Evolutionary conservation across 2,113 vertebrate species (phyloP), one percentile per base, ranked within the genome.

Genomic region (Galemys pyrenaicus): DNA sequence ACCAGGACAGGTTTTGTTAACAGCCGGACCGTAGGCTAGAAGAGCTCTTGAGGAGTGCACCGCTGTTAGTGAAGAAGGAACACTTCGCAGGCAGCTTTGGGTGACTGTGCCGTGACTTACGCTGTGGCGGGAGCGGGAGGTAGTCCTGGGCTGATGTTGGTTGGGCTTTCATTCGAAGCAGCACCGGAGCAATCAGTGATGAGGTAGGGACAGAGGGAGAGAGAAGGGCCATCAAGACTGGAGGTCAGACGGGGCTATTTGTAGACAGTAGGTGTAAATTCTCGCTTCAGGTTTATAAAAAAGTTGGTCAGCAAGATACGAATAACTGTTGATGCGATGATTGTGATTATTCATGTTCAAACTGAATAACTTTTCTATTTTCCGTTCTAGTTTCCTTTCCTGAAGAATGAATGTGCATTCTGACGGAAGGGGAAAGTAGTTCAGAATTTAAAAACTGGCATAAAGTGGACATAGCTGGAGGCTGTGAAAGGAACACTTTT

Each of bases 201-300:
- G 39, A 39, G 37, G n/a, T 91, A 60, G 79, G 92, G 28, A 58
- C 17, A 26, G 32, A 32, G 41, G n/a, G 77, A 85, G 67, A 85
- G n/a, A 62, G 44, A 44, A 44, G 44, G 44, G 44, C 44, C 44
- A n/a, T n/a, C n/a, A 49, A 49, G 46, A 49, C 51, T 70, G 80
- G 74, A 84, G 80, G 62, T 75, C 54, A 77, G 67, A 92, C 15
- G 35, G 70, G 49, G 30, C 44, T 13, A 51, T 92, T 58, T 93
- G 44, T 89, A 68, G 84, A 71, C 16, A 79, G 37, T 79, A 64
- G 89, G 83, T 90, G 46, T 88, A 84, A 86, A 87, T 89, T 95
- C 71, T 70, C 82, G 89, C 78, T 86, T 86, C 26, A 41, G 87
- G 19, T n/a, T 94, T 95, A 37, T 64, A 32, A 51, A 70, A 35